Base-by-base conservation (phyloP, 2,888 invertebrate species). In the Globia sparganii region DNA sequence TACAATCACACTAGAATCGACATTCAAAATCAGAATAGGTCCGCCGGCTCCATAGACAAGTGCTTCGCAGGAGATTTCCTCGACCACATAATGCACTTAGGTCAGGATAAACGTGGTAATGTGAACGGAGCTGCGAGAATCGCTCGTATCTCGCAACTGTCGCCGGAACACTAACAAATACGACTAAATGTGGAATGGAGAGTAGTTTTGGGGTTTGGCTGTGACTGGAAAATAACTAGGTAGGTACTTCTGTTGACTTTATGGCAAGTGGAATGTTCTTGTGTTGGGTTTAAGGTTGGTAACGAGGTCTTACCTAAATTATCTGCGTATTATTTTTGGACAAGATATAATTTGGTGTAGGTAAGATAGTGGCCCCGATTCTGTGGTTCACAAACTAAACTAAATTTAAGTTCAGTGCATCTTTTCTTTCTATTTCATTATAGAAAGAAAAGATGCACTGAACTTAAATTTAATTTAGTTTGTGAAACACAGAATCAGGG, bases 41-140 rank as follows among this genome's bases (percentile, higher is more conserved):
- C 85, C 85, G 80, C 87, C 81, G 84, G 43, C 72, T 46, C 62
- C 62, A 78, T 86, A 90, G 88, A 91, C 90, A 91, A 91, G 90
- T 90, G 87, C 89, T 89, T 88, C 85, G 86, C 73, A 84, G 87
- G 91, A 90, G 91, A 90, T 91, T 90, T 88, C 89, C 92, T 88
- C 88, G 88, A 92, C 91, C 92, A 91, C 92, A 88, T 90, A 92
- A 92, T 92, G 92, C 92, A 92, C 92, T 92, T 91, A 91, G 91
- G 86, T 86, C 85, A 78, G 88, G 90, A 91, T 91, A 90, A 92
- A 89, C 88, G 86, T 74, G 87, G 87, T 89, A 88, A 90, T 91
- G 90, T 90, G 88, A 83, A 87, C 86, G 82, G 85, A 83, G 85
- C 59, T 68, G 34, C 37, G 71, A 61, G 85, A 81, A 86, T 87